Evolutionary conservation across 2,888 invertebrate genomes (phyloP).

Genomic region (Limnephilus marmoratus): DNA sequence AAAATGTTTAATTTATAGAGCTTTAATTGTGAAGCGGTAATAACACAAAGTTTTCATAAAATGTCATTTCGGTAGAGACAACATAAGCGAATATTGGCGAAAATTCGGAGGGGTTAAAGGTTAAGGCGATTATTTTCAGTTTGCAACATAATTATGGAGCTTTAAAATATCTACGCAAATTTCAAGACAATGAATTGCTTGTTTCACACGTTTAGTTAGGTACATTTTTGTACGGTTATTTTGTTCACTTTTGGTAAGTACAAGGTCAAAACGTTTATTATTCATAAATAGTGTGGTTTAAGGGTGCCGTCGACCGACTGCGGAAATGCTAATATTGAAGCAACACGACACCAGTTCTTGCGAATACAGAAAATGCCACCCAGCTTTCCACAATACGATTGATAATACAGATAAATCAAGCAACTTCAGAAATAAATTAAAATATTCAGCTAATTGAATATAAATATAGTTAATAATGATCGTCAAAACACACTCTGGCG

Average conservation of each 20-base stretch:
- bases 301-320: neutral
- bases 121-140: neutral
- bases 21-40: too few species aligned
- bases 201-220: too few species aligned
- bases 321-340: neutral
- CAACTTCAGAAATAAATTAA: slow-evolving; percentile 28
- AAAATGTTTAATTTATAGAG: too few species aligned
- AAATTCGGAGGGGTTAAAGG: too few species aligned
- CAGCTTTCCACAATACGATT: neutral
- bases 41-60: too few species aligned
- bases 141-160: neutral
- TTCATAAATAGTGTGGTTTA: neutral
- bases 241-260: neutral
- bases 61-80: too few species aligned
- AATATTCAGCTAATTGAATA: slow-evolving; percentile 41
- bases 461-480: slow-evolving; percentile 22
- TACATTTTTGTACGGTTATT: neutral
- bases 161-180: too few species aligned
- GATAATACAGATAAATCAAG: slow-evolving; percentile 39
- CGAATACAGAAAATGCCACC: neutral
- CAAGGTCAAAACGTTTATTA: neutral
- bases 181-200: too few species aligned
- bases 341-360: neutral
- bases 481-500: slow-evolving; percentile 18
- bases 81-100: too few species aligned